Evolutionary conservation across 2,797 vertebrate genomes (phyloP).

Genomic region (Sparidentex hasta): DNA sequence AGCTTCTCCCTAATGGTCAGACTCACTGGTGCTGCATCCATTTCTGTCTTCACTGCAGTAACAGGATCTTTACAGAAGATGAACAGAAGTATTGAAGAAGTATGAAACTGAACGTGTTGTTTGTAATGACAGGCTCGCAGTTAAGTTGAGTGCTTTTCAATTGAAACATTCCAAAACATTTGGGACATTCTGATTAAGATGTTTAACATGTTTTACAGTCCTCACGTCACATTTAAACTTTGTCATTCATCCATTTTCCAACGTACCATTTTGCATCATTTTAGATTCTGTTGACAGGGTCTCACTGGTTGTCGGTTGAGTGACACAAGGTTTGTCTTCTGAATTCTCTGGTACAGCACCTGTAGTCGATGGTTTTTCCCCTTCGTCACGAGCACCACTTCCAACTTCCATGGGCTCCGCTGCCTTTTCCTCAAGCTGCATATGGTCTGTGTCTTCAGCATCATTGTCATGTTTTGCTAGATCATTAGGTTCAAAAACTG

Average conservation of each 20-base stretch:
- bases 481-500: not conserved
- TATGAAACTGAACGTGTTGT: no score
- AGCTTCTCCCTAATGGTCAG: no score
- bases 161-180: no score
- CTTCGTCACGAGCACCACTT: not conserved
- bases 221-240: not conserved
- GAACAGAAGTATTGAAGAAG: no score
- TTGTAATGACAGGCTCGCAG: no score
- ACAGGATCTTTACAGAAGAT: no score
- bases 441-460: not conserved
- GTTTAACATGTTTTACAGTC: no score
- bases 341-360: not conserved
- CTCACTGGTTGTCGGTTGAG: not conserved
- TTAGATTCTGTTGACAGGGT: not conserved
- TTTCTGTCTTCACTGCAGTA: no score
- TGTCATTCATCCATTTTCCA: not conserved
- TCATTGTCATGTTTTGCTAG: not conserved
- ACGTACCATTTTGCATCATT: conserved; percentile 26
- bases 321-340: not conserved
- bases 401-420: conserved; percentile 22
- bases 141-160: no score
- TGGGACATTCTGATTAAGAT: no score
- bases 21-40: no score
- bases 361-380: not conserved
- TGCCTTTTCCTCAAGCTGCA: not conserved